phyloP scores from a whole-genome alignment of 2,888 invertebrate species.

The Neoitamus cyanurus region DNA sequence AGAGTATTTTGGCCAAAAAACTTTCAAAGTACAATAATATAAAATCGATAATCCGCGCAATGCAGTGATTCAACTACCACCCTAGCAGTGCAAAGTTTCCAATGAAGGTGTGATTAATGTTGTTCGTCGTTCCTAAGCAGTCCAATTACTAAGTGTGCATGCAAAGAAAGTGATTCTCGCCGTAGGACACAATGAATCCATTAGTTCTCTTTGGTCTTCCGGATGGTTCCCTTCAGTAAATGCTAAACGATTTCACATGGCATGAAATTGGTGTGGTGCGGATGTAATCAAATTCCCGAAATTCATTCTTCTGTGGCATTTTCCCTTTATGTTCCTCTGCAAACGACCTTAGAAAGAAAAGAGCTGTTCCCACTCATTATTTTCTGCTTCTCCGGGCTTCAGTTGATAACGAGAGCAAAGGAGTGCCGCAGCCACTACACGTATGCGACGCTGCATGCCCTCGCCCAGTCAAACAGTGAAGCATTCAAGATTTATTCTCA shows the following conservation, averaged over 20 bases:
- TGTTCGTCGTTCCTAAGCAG: not conserved
- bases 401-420: constrained; percentile 39
- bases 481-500: constrained; percentile 39
- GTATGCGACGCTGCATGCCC: not conserved
- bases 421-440: constrained; percentile 14
- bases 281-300: constrained; percentile 42
- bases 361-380: constrained; percentile 32
- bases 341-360: constrained; percentile 33
- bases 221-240: not conserved
- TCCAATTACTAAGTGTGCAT: not conserved
- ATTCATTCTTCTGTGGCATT: constrained; percentile 33
- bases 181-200: constrained; percentile 3
- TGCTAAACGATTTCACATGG: constrained; percentile 27
- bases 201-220: not conserved
- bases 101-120: not conserved
- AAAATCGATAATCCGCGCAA: not conserved
- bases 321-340: constrained; percentile 3
- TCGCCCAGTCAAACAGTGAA: constrained; percentile 11
- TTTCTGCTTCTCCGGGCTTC: constrained; percentile 23
- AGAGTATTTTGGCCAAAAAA: not conserved
- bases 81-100: not conserved
- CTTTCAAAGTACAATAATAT: not conserved
- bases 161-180: constrained; percentile 4
- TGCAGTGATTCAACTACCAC: not conserved
- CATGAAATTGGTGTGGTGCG: constrained; percentile 29